phyloP scores from a whole-genome alignment of 1,140 invertebrate genomes.

The Drosophila baimaii region DNA sequence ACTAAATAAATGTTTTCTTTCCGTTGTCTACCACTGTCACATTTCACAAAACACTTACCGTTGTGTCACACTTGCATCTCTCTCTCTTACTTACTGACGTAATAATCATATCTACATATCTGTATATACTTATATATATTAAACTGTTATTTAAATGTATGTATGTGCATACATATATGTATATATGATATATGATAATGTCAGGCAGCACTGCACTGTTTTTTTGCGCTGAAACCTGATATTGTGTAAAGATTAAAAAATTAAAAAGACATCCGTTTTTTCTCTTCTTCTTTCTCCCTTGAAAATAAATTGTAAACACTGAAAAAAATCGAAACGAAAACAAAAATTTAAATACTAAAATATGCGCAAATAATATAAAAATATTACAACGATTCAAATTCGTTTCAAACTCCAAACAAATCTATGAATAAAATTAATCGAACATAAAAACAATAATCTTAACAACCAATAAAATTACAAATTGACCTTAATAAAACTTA shows the following conservation, averaged over 20 bases:
- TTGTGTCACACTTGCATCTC: constrained; percentile 41
- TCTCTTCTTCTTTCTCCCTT: constrained; percentile 84
- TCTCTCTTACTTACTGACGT: constrained; percentile 27
- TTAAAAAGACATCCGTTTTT: constrained; percentile 77
- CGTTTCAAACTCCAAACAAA: constrained; percentile 74
- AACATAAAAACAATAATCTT: background rate
- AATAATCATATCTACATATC: constrained; percentile 38
- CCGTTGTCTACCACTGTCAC: constrained; percentile 9
- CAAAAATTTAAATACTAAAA: constrained; percentile 41
- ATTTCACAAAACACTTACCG: constrained; percentile 12
- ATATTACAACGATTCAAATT: constrained; percentile 54
- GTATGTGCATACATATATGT: constrained; percentile 50
- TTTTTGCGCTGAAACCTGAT: constrained; percentile 43
- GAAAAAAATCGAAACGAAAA: constrained; percentile 31
- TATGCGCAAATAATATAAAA: constrained; percentile 35
- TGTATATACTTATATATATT: constrained; percentile 35
- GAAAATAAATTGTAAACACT: constrained; percentile 74
- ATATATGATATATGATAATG: constrained; percentile 21
- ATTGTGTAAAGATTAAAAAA: constrained; percentile 39
- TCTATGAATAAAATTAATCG: constrained; percentile 4
- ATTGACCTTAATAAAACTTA: background rate
- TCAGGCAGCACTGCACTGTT: constrained; percentile 47
- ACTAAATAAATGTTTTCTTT: constrained; percentile 14
- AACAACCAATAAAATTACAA: background rate
- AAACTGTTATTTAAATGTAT: constrained; percentile 21